Conservation (phyloP, 2,888 invertebrate genomes). For the Vanessa cardui region DNA sequence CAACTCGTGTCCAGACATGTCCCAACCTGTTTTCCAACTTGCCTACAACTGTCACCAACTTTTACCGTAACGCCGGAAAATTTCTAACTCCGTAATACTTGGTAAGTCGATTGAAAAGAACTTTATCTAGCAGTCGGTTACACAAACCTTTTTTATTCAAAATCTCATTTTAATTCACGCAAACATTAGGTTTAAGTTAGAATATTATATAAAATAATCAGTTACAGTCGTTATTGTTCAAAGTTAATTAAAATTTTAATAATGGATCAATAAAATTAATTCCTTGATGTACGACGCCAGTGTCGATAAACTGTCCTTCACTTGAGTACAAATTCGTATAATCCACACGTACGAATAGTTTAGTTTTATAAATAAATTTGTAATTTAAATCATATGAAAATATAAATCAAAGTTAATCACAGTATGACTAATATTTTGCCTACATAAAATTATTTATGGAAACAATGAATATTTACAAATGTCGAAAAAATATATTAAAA, state of each 20-base stretch:
- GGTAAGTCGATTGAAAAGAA: conserved; percentile 20
- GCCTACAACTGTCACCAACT: conserved; percentile 38
- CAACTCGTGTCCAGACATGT: conserved; percentile 44
- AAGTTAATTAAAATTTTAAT: neutral
- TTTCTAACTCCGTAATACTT: conserved; percentile 23
- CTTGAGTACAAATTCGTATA: no score
- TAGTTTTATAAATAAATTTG: neutral
- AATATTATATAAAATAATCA: neutral
- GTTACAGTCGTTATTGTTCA: neutral
- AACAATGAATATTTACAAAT: no score
- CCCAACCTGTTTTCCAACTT: conserved; percentile 47
- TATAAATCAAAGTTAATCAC: no score
- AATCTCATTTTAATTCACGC: no score
- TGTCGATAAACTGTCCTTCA: no score
- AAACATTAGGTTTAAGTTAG: neutral
- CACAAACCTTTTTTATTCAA: no score
- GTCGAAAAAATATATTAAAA: neutral
- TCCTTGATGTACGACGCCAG: neutral
- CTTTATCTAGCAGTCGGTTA: neutral
- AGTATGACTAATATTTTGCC: no score
- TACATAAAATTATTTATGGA: no score
- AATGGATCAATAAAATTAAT: neutral
- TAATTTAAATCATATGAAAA: no score
- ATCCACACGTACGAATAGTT: neutral
- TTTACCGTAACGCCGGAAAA: conserved; percentile 30